phyloP scores from a whole-genome alignment of 2,113 vertebrate species.

The Eleginops maclovinus region DNA sequence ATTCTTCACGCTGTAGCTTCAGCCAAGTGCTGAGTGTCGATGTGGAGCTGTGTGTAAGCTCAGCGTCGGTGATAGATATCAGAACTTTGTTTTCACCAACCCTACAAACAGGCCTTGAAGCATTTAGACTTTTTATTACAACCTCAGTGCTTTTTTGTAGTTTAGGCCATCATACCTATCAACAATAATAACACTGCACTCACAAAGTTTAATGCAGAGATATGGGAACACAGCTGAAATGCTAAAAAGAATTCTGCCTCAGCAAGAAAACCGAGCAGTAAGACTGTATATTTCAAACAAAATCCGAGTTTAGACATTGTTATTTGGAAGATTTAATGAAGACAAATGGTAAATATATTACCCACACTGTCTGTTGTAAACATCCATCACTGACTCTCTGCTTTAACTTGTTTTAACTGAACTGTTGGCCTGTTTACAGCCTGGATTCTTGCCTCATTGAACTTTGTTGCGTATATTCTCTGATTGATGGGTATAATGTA shows the following conservation, averaged over 20 bases:
- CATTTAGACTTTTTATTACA: not conserved
- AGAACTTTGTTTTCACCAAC: not conserved
- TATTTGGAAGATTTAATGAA: constrained; percentile 4
- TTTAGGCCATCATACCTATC: not conserved
- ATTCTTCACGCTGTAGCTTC: not conserved
- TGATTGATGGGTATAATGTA: not conserved
- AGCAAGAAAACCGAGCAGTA: constrained; percentile 2
- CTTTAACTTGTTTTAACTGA: not conserved
- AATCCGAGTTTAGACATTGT: not conserved
- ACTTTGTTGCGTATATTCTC: not conserved
- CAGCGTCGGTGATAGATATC: not conserved
- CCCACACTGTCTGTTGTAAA: constrained; percentile 1
- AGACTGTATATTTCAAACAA: not conserved
- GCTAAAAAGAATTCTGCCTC: not conserved
- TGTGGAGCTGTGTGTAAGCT: not conserved
- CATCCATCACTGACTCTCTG: constrained; percentile 7
- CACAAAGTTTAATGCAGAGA: not conserved
- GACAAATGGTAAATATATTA: constrained; percentile 5
- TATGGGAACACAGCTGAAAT: not conserved
- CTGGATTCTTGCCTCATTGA: not conserved
- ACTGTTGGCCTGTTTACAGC: not conserved
- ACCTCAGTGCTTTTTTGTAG: not conserved
- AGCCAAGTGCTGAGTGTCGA: not conserved
- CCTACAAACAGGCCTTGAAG: not conserved
- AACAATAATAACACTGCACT: not conserved